phyloP scores from a whole-genome alignment of 2,797 vertebrate genomes.

The Hafferia zeledoni region DNA sequence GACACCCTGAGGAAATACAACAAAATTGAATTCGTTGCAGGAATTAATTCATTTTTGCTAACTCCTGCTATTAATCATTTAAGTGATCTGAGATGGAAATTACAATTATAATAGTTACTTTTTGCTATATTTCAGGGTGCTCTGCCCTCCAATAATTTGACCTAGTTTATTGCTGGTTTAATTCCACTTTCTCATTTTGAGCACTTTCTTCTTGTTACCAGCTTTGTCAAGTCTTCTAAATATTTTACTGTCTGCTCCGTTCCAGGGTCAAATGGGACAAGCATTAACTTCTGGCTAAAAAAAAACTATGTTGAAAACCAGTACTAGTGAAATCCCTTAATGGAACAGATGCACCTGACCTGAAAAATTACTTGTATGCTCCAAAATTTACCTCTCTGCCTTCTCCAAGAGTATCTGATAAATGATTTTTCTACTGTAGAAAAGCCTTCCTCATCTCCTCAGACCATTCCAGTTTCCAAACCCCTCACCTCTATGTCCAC shows the following conservation, averaged over 20 bases:
- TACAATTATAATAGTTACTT: background rate
- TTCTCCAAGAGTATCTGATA: background rate
- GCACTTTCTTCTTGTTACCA: background rate
- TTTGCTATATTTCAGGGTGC: conserved; percentile 11
- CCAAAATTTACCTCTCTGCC: background rate
- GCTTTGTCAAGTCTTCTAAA: conserved; percentile 12
- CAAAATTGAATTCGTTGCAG: conserved; percentile 39
- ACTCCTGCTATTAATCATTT: conserved; percentile 38
- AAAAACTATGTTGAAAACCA: background rate
- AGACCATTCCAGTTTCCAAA: background rate
- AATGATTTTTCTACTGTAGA: background rate
- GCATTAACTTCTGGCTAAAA: background rate
- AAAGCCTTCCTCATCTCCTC: background rate
- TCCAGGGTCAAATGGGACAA: conserved; percentile 5
- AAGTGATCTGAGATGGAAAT: conserved; percentile 33
- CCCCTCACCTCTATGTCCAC: background rate
- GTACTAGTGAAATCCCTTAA: background rate
- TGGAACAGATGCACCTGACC: background rate
- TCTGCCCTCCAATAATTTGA: conserved; percentile 4
- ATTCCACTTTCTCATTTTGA: background rate
- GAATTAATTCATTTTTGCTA: conserved; percentile 42
- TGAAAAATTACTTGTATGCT: background rate
- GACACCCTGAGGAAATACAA: conserved; percentile 22
- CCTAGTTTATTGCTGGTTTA: conserved; percentile 7
- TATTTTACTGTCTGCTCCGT: background rate